These are phyloP conservation scores for Melanostoma scalare DNA, from an alignment of 2,888 invertebrate genomes.

Conservation along the genomic window DNA sequence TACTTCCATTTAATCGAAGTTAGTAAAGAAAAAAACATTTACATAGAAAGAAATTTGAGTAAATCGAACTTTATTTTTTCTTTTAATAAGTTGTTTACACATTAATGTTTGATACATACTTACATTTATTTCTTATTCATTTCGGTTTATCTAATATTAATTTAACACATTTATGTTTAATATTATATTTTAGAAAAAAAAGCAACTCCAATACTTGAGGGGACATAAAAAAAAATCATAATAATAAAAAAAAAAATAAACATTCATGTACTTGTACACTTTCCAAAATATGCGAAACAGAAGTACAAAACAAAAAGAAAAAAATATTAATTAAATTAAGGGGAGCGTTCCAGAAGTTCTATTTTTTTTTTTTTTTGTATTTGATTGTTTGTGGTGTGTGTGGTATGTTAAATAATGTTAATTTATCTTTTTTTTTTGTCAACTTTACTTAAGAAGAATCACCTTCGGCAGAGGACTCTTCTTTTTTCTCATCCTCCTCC, in stretches of 20 bases:
- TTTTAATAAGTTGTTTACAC: conserved; percentile 52
- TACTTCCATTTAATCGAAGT: too few relatives aligned
- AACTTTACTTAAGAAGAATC: conserved; percentile 45
- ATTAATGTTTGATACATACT: conserved; percentile 50
- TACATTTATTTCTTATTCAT: conserved; percentile 48
- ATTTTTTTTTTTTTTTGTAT: conserved; percentile 16
- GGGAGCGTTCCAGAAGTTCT: background rate
- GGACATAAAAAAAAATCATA: conserved; percentile 7
- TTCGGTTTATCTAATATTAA: conserved; percentile 62
- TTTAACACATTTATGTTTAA: conserved; percentile 47
- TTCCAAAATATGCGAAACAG: conserved; percentile 17
- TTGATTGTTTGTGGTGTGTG: conserved; percentile 49
- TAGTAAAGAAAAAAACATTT: too few relatives aligned
- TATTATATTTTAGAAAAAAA: conserved; percentile 38
- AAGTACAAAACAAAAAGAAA: conserved; percentile 16
- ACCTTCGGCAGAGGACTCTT: conserved; percentile 43
- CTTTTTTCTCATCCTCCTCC: conserved; percentile 51
- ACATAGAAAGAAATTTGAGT: conserved; percentile 21
- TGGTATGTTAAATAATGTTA: conserved; percentile 34
- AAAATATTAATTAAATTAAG: conserved; percentile 11
- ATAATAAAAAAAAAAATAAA: conserved; percentile 13
- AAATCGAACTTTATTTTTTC: conserved; percentile 57
- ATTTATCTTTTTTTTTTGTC: conserved; percentile 7
- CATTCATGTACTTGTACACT: conserved; percentile 57
- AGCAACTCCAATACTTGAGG: conserved; percentile 6